A percentile compares a stretch with the other conserved stretches of the same genome.
Conservation (phyloP, 2,113 vertebrate species). For the Hemicordylus capensis region DNA sequence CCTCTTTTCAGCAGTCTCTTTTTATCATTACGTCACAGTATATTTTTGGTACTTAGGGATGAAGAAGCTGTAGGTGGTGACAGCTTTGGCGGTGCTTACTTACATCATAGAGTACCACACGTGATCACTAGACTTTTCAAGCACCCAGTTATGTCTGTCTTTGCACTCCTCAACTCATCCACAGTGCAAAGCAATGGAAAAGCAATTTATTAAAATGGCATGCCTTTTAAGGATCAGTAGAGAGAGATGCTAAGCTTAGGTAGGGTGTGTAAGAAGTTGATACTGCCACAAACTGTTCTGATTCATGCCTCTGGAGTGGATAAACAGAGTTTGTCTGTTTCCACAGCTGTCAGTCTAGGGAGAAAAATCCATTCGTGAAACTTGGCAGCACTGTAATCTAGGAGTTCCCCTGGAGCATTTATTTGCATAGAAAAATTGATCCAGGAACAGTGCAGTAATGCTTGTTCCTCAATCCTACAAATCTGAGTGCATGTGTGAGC, state of each 20-base stretch:
- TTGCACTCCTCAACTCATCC: background rate
- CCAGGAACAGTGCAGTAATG: background rate
- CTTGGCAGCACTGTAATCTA: background rate
- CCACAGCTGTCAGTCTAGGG: background rate
- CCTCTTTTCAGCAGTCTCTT: slow-evolving; percentile 33
- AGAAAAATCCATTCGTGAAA: slow-evolving; percentile 20
- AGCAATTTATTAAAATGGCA: background rate
- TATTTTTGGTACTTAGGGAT: slow-evolving; percentile 38
- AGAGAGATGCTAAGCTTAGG: background rate
- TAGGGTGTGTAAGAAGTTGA: background rate
- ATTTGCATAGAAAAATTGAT: slow-evolving; percentile 9
- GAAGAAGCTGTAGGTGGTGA: slow-evolving; percentile 36
- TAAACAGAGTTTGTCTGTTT: background rate
- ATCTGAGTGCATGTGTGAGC: background rate
- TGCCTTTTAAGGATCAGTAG: background rate
- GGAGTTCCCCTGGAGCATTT: background rate
- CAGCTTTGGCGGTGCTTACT: slow-evolving; percentile 6
- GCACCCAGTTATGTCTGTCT: background rate
- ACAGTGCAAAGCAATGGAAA: background rate
- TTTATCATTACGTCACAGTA: slow-evolving; percentile 40
- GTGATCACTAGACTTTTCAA: background rate
- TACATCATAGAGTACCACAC: background rate
- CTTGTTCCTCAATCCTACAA: slow-evolving; percentile 11
- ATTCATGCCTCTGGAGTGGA: background rate
- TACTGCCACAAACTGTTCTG: background rate